Percentiles rank a stretch among this genome's conserved stretches.
Conservation (phyloP, 1,140 invertebrate genomes). For the Holcopasites calliopsidis region DNA sequence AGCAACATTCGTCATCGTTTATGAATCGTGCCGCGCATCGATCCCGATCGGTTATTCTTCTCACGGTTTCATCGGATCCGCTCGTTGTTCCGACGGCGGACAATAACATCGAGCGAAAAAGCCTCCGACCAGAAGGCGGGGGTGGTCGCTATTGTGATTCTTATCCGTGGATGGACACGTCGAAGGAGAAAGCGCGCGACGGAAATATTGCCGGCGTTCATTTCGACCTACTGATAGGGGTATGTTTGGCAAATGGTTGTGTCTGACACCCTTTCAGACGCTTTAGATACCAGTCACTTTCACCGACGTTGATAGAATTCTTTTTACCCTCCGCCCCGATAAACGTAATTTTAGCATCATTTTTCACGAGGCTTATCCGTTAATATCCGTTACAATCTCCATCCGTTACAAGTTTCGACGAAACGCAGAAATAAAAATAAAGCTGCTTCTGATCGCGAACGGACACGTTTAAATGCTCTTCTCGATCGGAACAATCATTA, state of each 20-base stretch:
- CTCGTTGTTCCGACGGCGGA: neutral
- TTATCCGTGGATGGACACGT: slow-evolving; percentile 8
- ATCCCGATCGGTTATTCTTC: neutral
- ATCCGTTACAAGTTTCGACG: too few species aligned
- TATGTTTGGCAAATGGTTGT: slow-evolving; percentile 17
- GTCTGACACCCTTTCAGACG: neutral
- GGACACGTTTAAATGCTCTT: too few species aligned
- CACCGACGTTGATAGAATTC: too few species aligned
- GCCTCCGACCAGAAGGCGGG: neutral
- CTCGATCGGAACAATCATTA: too few species aligned
- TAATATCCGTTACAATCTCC: too few species aligned
- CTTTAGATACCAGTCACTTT: too few species aligned
- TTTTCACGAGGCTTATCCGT: too few species aligned
- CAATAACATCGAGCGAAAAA: neutral
- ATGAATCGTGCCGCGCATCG: slow-evolving; percentile 2
- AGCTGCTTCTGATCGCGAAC: too few species aligned
- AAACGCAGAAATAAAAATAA: too few species aligned
- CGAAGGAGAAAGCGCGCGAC: slow-evolving; percentile 20
- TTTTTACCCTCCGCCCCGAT: too few species aligned
- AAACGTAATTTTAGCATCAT: too few species aligned
- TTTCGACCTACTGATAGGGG: slow-evolving; percentile 24
- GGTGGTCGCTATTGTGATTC: neutral
- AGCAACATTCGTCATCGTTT: slow-evolving; percentile 27
- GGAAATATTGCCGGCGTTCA: slow-evolving; percentile 12
- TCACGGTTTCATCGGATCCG: neutral